Evolutionary conservation across 2,797 vertebrate species (phyloP), one percentile per base, ranked within the genome.

Genomic region (Silurus aristotelis): DNA sequence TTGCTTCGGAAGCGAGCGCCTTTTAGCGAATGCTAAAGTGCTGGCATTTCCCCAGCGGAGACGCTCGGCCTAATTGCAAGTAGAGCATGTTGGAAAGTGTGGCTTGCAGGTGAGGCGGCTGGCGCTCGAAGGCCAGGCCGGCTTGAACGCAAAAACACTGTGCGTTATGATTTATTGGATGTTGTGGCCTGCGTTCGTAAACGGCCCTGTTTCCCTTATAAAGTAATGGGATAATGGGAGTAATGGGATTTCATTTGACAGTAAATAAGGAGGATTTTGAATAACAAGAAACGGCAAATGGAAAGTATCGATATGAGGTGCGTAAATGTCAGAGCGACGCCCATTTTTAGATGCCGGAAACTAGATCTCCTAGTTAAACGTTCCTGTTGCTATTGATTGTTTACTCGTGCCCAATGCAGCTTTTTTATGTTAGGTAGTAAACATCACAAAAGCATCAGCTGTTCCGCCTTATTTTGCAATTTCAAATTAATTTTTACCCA

Each of bases 201-300:
- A 90, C 92, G 94, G 89, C 91, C 91, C 91, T 85, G 90, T 94
- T 95, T 95, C 27, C 93, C 93, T 88, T 89, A 92, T 95, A 95
- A 95, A 95, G 31, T 31, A 31, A 31, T 31, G 31, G 31, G 31
- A 31, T 31, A 31, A 94, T 92, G 91, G 91, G 91, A 91, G 87
- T 91, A 92, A 93, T 91, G 90, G 92, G 91, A 93, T 93, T 95
- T 94, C 93, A 94, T 93, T 91, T 94, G 92, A 95, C 93, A 91
- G 87, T 66, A 84, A 84, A 87, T 81, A 68, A 83, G 89, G 83
- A 87, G 82, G 60, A 70, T 87, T 89, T 86, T 72, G 8, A 88
- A 55, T 81, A 87, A 88, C 84, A 86, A 83, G 82, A 88, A 86
- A 78, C 72, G 61, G 67, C 85, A 88, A 88, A 88, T 87, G 87